Evolutionary conservation across 2,113 vertebrate genomes (phyloP).

Genomic region (Stigmatopora argus): DNA sequence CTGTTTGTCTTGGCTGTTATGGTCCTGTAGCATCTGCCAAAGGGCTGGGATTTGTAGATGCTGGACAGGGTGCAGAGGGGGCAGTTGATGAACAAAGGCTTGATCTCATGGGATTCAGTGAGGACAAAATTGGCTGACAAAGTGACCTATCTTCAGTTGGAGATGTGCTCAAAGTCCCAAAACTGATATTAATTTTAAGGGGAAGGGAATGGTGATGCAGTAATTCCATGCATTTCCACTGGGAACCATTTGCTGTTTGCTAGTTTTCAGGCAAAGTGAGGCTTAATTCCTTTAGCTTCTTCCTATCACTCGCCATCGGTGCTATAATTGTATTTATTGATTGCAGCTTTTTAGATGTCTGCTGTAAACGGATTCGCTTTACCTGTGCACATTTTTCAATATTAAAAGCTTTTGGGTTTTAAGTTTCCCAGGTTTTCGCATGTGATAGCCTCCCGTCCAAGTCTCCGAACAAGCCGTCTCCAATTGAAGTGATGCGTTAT

Average conservation of each 20-base stretch:
- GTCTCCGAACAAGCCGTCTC: slow-evolving; percentile 23
- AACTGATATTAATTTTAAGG: too few relatives aligned
- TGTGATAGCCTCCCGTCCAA: slow-evolving; percentile 19
- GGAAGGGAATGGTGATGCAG: too few relatives aligned
- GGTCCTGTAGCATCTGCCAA: too few relatives aligned
- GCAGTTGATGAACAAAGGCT: not conserved
- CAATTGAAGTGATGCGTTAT: slow-evolving; percentile 37
- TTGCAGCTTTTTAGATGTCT: slow-evolving; percentile 51
- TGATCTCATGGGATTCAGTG: not conserved
- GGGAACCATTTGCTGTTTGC: not conserved
- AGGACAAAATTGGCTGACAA: too few relatives aligned
- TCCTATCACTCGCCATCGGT: slow-evolving; percentile 48
- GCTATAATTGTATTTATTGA: slow-evolving; percentile 69
- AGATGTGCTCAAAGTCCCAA: too few relatives aligned
- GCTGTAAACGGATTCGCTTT: slow-evolving; percentile 61
- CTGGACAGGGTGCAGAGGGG: too few relatives aligned
- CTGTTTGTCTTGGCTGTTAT: too few relatives aligned
- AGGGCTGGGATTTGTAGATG: too few relatives aligned
- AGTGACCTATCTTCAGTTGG: too few relatives aligned
- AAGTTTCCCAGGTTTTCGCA: slow-evolving; percentile 36
- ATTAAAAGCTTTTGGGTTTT: slow-evolving; percentile 49
- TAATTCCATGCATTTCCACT: not conserved
- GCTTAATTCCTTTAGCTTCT: slow-evolving; percentile 45
- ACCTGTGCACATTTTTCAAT: slow-evolving; percentile 66
- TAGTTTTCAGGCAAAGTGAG: not conserved